A percentile compares a stretch with the other conserved stretches of the same genome.
phyloP scores from a whole-genome alignment of 2,797 vertebrate species.

The Cossypha heuglini region DNA sequence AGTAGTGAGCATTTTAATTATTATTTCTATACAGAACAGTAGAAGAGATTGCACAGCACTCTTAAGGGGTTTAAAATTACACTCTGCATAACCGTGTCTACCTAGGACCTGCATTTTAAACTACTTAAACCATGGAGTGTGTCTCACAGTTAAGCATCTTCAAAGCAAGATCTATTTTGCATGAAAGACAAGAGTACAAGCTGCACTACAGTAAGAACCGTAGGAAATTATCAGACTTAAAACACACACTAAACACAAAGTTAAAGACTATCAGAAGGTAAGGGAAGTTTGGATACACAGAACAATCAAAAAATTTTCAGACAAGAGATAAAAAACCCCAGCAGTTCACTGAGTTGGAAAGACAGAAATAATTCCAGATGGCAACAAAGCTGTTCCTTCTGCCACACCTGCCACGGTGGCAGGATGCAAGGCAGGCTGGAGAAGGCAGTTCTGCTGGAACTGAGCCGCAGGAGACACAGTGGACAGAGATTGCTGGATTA shows the following conservation, averaged over 20 bases:
- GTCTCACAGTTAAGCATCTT: not conserved
- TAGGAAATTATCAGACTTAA: not conserved
- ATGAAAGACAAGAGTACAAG: not conserved
- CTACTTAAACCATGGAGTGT: not conserved
- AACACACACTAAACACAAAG: not conserved
- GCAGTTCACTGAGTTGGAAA: not conserved
- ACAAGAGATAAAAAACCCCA: not conserved
- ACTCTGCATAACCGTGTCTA: not conserved
- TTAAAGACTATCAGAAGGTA: not conserved
- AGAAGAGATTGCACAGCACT: not conserved
- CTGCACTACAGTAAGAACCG: accelerated
- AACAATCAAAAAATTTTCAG: not conserved
- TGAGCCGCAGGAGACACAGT: not conserved
- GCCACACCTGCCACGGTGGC: not conserved
- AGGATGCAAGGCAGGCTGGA: not conserved
- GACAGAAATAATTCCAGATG: slow-evolving; percentile 21
- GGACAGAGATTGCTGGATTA: not conserved
- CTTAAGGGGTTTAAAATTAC: not conserved
- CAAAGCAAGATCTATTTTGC: not conserved
- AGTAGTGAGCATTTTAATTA: not conserved
- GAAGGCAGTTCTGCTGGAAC: not conserved
- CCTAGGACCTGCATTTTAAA: not conserved
- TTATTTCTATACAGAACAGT: not conserved
- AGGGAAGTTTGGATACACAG: not conserved
- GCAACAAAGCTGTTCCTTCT: not conserved